Base-by-base conservation (phyloP, 2,113 vertebrate species). In the Platysternon megacephalum region DNA sequence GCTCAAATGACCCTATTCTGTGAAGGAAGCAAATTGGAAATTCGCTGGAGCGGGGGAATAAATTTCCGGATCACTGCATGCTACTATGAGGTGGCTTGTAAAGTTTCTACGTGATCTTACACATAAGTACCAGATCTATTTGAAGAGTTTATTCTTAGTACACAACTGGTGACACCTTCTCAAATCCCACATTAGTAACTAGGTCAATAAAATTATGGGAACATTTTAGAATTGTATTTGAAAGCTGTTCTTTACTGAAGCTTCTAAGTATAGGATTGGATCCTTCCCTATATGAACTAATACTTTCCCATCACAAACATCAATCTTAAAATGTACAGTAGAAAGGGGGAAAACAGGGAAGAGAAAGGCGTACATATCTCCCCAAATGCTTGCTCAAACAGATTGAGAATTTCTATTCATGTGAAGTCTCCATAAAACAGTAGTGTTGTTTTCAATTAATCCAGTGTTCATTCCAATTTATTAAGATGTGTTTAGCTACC, bases 81-180 rank as follows among this genome's bases (percentile, higher is more conserved):
- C 10, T 42, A 5, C n/a, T 39, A 84, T 84, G 80, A 95, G 94
- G 79, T 92, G 94, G 89, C 96, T 93, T 89, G 86, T 84, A 26
- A 58, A 81, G 61, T 51, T 29, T 53, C 10, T 55, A 74, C 29
- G 16, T 51, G 39, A 61, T 53, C 72, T 8, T 21, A 16, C 39
- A 39, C 35, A 21, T n/a, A 26, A 3, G 7, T 16, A n/a, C 32
- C 22, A 42, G 39, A 42, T 42, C 5, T 22, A 24, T 74, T 39
- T 42, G 39, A 74, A 74, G 72, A 24, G 44, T 26, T 42, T 74
- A 10, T n/a, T n/a, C n/a, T n/a, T n/a, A n/a, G n/a, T n/a, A n/a
- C n/a, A n/a, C n/a, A n/a, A n/a, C n/a, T n/a, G n/a, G n/a, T n/a
- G n/a, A n/a, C 44, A 44, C 7, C 6, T 44, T 44, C 28, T 61